These are phyloP conservation scores for Lasioglossum calceatum DNA, from an alignment of 2,888 invertebrate species.

Conservation along the genomic window DNA sequence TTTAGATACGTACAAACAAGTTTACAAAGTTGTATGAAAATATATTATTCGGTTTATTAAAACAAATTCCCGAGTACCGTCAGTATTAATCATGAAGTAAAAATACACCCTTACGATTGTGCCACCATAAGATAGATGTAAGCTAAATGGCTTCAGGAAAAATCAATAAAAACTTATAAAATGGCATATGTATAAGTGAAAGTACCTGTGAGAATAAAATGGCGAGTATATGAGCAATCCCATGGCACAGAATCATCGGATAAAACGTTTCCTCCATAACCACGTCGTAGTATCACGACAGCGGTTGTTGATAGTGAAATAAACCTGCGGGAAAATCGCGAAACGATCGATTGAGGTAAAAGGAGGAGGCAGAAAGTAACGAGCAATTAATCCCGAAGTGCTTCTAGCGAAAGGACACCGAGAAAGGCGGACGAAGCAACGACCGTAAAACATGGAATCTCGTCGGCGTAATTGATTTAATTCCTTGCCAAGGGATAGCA, in stretches of 20 bases:
- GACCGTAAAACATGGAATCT: constrained; percentile 42
- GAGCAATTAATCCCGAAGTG: constrained; percentile 1
- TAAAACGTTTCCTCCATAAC: constrained; percentile 1
- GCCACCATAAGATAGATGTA: background rate
- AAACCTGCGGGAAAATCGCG: background rate
- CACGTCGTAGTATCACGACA: background rate
- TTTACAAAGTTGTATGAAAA: background rate
- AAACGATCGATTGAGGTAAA: background rate
- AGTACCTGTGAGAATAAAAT: background rate
- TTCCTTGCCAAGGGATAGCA: constrained; percentile 50
- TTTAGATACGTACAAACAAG: background rate
- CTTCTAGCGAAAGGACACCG: background rate
- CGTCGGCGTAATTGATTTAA: constrained; percentile 60
- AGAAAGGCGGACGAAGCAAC: background rate
- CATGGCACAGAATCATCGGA: background rate
- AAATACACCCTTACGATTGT: background rate
- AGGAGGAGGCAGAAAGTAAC: background rate
- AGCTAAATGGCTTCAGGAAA: background rate
- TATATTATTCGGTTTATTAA: background rate
- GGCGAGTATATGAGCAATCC: background rate
- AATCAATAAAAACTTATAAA: background rate
- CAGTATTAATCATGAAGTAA: background rate
- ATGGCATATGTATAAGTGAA: background rate
- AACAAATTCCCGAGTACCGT: background rate
- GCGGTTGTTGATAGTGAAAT: background rate